A percentile compares a stretch with the other conserved stretches of the same genome.
phyloP scores from a whole-genome alignment of 2,113 vertebrate genomes.

The Macquaria australasica region DNA sequence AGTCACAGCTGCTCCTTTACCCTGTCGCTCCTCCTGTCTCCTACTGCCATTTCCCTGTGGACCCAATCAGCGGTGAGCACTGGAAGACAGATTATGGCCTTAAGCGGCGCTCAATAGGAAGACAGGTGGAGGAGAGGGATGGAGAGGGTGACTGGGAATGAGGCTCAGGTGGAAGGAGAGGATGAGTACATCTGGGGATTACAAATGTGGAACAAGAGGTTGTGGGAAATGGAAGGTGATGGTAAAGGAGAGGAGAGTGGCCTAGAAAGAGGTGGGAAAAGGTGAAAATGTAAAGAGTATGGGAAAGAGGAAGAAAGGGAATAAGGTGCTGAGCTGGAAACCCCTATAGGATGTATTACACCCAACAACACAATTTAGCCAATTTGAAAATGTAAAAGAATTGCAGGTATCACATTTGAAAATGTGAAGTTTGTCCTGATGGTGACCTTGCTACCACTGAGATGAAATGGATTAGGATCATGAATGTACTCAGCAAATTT shows the following conservation, averaged over 20 bases:
- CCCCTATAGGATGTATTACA: background rate
- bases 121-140: background rate
- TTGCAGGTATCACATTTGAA: background rate
- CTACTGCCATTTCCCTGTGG: constrained; percentile 56
- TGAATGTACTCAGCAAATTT: background rate
- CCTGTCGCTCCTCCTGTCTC: constrained; percentile 56
- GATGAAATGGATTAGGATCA: background rate
- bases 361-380: background rate
- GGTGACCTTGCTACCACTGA: background rate
- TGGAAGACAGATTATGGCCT: constrained; percentile 57
- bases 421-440: background rate
- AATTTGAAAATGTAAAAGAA: background rate
- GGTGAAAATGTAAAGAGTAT: background rate
- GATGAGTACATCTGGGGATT: constrained; percentile 30
- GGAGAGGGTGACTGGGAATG: constrained; percentile 13
- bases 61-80: constrained; percentile 63
- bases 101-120: constrained; percentile 35
- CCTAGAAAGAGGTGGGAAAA: background rate
- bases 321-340: background rate
- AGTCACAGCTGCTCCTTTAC: constrained; percentile 33
- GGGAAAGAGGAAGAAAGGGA: background rate
- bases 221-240: constrained; percentile 21
- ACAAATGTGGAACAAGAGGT: constrained; percentile 34
- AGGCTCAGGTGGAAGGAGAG: background rate
- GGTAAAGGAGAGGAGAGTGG: constrained; percentile 3